Base-by-base conservation (phyloP, 2,888 invertebrate genomes). In the Octodonta nipae region DNA sequence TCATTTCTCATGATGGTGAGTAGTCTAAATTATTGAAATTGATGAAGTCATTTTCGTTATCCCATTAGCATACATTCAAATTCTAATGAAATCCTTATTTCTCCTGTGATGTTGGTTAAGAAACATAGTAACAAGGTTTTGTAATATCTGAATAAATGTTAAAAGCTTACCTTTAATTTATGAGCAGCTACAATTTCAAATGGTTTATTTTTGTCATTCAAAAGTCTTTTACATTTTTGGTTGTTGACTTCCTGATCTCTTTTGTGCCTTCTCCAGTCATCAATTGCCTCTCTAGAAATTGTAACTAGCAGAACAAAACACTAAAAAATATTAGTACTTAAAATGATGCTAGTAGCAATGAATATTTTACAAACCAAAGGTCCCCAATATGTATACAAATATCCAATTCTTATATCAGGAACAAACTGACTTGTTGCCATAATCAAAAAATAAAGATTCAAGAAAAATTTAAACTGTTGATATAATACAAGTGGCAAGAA, bases 391-490 rank as follows among this genome's bases (percentile, higher is more conserved):
- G 98, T 99, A 62, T 96, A 98, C 26, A 96, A 73, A 59, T 92
- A 93, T 2, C 98, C 96, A 52, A 99, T 91, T 48, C 88, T 73
- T 45, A 98, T 83, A 52, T 88, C 89, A 13, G 93, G 91, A 56
- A 99, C 87, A 65, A 99, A 95, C 66, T 99, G 98, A 53, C 92
- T 92, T 33, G 85, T 70, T 0, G 98, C 96, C 96, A 98, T 96
- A 36, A 96, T 72, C 45, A 99, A 69, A 65, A 99, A 99, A 62
- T 95, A 98, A 36, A 99, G 65, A 66, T 99, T 99, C 44, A 99
- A 71, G 65, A 99, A 99, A 66, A 95, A 96, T 51, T 91, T 85
- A 68, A 99, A 99, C 66, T 99, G 98, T 64, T 99, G 92, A 66
- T 82, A 98, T 41, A 98, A 71, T 38, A 98, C 95, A 64, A 86